Percentiles rank a stretch among this genome's conserved stretches.
These are phyloP conservation scores for Ctenoplectra terminalis DNA, from an alignment of 1,140 invertebrate species.

Conservation along the genomic window DNA sequence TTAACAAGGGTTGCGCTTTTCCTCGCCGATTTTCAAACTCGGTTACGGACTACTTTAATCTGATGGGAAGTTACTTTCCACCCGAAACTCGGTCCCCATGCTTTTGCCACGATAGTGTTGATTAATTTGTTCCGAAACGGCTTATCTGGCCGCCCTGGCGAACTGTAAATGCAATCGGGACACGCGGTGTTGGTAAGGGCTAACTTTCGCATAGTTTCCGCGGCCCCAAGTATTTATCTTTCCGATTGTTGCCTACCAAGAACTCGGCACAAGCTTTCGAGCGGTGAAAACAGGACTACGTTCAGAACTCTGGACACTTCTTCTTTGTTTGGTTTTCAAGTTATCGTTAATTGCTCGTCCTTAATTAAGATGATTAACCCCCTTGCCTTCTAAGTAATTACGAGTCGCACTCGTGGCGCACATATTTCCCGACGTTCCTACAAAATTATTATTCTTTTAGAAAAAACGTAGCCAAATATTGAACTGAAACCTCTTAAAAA, in stretches of 20 bases:
- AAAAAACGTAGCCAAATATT: too few species aligned
- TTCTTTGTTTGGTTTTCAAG: neutral
- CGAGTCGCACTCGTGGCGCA: too few species aligned
- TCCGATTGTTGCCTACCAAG: conserved; percentile 4
- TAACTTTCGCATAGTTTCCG: conserved; percentile 36
- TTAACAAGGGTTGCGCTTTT: conserved; percentile 9
- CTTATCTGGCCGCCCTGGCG: conserved; percentile 21
- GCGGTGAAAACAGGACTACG: neutral
- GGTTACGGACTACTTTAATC: conserved; percentile 36
- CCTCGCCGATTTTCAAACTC: conserved; percentile 26
- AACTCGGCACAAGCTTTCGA: neutral
- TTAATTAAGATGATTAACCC: neutral
- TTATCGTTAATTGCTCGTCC: neutral
- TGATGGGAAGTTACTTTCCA: conserved; percentile 30
- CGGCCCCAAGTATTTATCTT: conserved; percentile 23
- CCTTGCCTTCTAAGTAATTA: too few species aligned
- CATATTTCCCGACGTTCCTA: too few species aligned
- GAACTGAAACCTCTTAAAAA: too few species aligned
- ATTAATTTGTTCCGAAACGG: conserved; percentile 50
- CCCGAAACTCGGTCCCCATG: neutral
- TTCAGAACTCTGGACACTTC: too few species aligned
- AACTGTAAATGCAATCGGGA: conserved; percentile 42
- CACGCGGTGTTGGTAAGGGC: neutral
- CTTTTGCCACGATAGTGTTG: conserved; percentile 35
- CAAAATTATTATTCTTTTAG: too few species aligned